Percentiles rank a stretch among this genome's conserved stretches.
These are phyloP conservation scores for Sesia bembeciformis DNA, from an alignment of 2,888 invertebrate species.

Conservation along the genomic window DNA sequence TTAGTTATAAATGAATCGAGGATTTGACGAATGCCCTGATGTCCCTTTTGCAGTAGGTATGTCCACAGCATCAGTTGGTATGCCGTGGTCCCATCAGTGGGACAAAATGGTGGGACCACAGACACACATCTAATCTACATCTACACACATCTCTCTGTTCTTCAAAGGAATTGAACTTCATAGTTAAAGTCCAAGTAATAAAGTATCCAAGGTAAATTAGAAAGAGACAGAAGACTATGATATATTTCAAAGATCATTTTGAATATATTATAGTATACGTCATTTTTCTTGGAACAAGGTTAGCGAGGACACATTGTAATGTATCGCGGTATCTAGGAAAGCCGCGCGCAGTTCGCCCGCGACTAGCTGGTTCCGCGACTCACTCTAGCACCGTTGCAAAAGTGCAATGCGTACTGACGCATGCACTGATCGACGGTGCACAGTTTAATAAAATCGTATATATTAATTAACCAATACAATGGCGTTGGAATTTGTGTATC, in stretches of 20 bases:
- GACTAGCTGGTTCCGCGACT: constrained; percentile 33
- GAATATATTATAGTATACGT: too few species aligned
- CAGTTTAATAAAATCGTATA: background rate
- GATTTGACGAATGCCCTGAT: too few species aligned
- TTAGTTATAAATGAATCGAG: too few species aligned
- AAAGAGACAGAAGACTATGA: background rate
- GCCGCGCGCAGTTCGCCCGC: constrained; percentile 11
- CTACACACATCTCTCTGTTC: too few species aligned
- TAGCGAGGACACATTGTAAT: constrained; percentile 7
- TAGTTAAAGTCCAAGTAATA: background rate
- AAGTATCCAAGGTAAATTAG: background rate
- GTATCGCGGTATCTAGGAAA: constrained; percentile 49
- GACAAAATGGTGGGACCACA: too few species aligned
- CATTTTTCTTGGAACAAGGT: too few species aligned
- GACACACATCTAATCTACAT: too few species aligned
- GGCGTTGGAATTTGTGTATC: background rate
- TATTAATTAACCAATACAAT: too few species aligned
- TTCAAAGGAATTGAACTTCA: too few species aligned
- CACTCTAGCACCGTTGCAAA: constrained; percentile 40
- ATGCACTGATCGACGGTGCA: constrained; percentile 35
- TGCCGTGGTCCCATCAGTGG: too few species aligned
- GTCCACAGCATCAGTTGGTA: too few species aligned
- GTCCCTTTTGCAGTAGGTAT: too few species aligned
- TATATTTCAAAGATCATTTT: background rate
- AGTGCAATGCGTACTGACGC: constrained; percentile 18